Evolutionary conservation across 2,888 invertebrate genomes (phyloP), one percentile per base, ranked within the genome.

Genomic region (Criorhina ranunculi): DNA sequence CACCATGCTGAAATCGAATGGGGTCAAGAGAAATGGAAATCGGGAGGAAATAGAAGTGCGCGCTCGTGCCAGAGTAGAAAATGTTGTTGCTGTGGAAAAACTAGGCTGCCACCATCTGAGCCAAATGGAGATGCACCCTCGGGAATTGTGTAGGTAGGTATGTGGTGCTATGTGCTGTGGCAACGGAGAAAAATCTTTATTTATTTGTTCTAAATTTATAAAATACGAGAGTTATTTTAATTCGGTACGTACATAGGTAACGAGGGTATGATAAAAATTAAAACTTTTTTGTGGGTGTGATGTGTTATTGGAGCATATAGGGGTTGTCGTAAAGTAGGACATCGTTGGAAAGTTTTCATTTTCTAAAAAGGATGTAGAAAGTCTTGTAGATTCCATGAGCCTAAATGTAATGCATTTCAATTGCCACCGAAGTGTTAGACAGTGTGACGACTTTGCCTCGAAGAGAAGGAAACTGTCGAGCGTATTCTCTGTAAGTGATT

Each of bases 11-110:
- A 76, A 76, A 76, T 64, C 69, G 69, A 81, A 81, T 81, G 81
- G 46, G 81, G 81, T 81, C 81, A 81, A 76, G 75, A 81, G 81
- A 81, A 76, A 81, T 75, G 69, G 69, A 76, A 81, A 81, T 51
- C 69, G 55, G 62, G 64, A 67, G 67, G 75, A 57, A 69, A 69
- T 12, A 62, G 15, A 75, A 80, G 60, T 67, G 69, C 62, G 69
- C 62, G 35, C 53, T 60, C 37, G 51, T 53, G 60, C 62, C 60
- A 72, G 40, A 33, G 53, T 29, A 59, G 31, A 15, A 42, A 33
- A 24, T 57, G 5, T 19, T 59, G 19, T 60, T 69, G 67, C 33
- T 69, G 67, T 15, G 73, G 60, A 42, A 53, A 73, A 73, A 62
- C 73, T 73, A 62, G 73, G 73, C 62, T 73, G 62, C 35, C 53